These are phyloP conservation scores for Bombus superbus DNA, from an alignment of 1,140 invertebrate genomes.

Conservation along the genomic window DNA sequence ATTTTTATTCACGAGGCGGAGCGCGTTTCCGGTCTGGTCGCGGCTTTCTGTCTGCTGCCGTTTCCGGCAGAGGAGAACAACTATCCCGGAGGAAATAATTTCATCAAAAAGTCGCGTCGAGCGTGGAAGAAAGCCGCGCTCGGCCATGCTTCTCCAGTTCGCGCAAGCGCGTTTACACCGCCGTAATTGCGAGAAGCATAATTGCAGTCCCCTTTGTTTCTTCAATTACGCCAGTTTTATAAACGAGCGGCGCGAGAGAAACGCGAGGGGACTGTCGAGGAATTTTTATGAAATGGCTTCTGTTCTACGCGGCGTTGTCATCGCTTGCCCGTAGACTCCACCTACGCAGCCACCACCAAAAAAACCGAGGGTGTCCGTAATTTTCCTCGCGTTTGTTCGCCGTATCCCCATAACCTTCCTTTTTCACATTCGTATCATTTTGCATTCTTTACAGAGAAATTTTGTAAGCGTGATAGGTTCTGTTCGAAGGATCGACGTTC, in stretches of 20 bases:
- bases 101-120: constrained; percentile 67
- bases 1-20: constrained; percentile 14
- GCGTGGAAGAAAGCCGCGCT: constrained; percentile 39
- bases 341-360: background rate
- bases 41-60: too few relatives aligned
- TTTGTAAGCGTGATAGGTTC: too few relatives aligned
- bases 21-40: constrained; percentile 19
- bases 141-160: constrained; percentile 58
- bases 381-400: too few relatives aligned
- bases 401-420: background rate
- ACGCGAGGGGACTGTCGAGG: constrained; percentile 34
- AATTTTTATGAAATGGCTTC: constrained; percentile 75
- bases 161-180: constrained; percentile 39
- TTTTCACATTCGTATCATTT: background rate
- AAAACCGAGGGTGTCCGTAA: background rate
- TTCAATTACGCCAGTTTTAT: constrained; percentile 77
- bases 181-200: constrained; percentile 72
- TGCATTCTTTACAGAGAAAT: too few relatives aligned
- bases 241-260: constrained; percentile 43
- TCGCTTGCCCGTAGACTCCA: background rate
- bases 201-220: constrained; percentile 79
- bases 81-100: constrained; percentile 64
- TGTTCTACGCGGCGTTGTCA: constrained; percentile 12
- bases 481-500: too few relatives aligned
- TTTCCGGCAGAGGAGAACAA: constrained; percentile 40